phyloP scores from a whole-genome alignment of 2,113 vertebrate species.

The Xyrauchen texanus region DNA sequence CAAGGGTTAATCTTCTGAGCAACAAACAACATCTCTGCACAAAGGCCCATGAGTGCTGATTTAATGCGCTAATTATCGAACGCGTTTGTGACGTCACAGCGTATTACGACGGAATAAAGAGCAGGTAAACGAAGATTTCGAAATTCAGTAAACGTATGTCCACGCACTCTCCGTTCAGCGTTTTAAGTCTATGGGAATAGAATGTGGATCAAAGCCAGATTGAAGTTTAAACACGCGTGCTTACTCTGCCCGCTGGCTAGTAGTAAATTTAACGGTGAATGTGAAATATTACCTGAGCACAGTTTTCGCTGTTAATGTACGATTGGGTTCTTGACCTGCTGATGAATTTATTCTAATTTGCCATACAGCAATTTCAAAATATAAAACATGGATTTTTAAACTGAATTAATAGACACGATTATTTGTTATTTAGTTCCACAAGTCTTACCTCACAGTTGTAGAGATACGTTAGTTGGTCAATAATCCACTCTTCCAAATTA shows the following conservation, averaged over 20 bases:
- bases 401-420: conserved; percentile 43
- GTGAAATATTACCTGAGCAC: neutral
- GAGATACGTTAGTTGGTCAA: conserved; percentile 87
- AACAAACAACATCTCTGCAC: neutral
- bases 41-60: too few species aligned
- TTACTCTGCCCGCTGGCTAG: too few species aligned
- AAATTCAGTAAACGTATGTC: neutral
- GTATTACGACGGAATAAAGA: neutral
- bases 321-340: neutral
- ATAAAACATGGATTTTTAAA: too few species aligned
- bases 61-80: too few species aligned
- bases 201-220: conserved; percentile 71
- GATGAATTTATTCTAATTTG: neutral
- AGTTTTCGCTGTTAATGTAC: neutral
- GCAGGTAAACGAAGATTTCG: neutral
- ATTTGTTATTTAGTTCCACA: conserved; percentile 35
- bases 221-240: conserved; percentile 53
- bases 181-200: conserved; percentile 63
- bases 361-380: neutral
- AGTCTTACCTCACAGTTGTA: conserved; percentile 90
- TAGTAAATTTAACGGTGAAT: too few species aligned
- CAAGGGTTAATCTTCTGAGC: neutral
- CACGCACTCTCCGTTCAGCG: conserved; percentile 30
- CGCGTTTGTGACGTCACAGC: conserved; percentile 12
- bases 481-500: conserved; percentile 92